A percentile compares a stretch with the other conserved stretches of the same genome.
phyloP scores from a whole-genome alignment of 2,113 vertebrate species.

The Halcyon senegalensis region DNA sequence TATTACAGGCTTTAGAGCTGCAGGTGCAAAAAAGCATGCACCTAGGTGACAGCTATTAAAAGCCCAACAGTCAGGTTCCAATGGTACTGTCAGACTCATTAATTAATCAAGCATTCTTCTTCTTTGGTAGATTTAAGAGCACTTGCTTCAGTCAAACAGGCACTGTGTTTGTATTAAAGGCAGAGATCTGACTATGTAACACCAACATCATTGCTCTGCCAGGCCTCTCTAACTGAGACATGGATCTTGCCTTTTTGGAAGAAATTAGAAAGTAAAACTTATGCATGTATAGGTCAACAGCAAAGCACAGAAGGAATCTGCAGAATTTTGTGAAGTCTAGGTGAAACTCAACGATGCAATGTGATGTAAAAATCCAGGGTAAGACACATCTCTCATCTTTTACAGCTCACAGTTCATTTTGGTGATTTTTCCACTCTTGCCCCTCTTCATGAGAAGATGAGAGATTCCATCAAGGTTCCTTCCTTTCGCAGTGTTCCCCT shows the following conservation, averaged over 20 bases:
- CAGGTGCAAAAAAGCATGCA: neutral
- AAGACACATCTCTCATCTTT: neutral
- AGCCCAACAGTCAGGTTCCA: neutral
- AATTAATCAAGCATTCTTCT: neutral
- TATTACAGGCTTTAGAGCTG: neutral
- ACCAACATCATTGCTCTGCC: neutral
- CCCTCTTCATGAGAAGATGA: neutral
- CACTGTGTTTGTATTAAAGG: neutral
- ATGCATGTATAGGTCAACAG: neutral
- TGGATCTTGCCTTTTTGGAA: neutral
- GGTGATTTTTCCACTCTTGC: neutral
- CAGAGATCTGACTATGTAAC: neutral
- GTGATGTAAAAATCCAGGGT: neutral
- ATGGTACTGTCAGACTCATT: neutral
- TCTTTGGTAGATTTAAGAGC: neutral
- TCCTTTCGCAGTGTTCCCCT: neutral
- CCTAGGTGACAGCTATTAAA: neutral
- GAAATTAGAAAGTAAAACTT: neutral
- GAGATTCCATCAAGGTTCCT: neutral
- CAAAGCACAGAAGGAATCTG: neutral
- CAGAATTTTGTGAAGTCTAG: neutral
- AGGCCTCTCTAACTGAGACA: neutral
- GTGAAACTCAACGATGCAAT: neutral
- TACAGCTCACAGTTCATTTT: neutral
- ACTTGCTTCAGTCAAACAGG: neutral